A percentile compares a stretch with the other conserved stretches of the same genome.
Evolutionary conservation across 2,113 vertebrate genomes (phyloP).

Genomic region (Platichthys flesus): DNA sequence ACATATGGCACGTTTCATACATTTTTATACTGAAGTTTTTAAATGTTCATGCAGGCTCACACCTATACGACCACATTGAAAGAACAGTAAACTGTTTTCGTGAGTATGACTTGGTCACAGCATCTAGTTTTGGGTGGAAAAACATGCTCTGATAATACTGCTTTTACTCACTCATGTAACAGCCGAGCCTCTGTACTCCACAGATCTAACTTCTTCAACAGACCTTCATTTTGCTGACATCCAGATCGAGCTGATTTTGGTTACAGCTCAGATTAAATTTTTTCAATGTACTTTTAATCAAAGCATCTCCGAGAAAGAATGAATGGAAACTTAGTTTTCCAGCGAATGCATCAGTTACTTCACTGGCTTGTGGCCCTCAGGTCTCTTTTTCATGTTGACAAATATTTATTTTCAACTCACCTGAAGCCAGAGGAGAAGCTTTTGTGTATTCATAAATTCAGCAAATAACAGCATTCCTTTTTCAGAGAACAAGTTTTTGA

Average conservation of each 20-base stretch:
- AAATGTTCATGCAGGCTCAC: background rate
- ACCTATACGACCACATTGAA: conserved; percentile 27
- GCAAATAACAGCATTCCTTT: conserved; percentile 10
- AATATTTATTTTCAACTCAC: conserved; percentile 6
- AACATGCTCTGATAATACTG: conserved; percentile 43
- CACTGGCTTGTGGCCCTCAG: conserved; percentile 15
- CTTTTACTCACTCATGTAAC: conserved; percentile 32
- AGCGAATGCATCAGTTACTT: conserved; percentile 9
- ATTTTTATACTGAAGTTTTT: conserved; percentile 32
- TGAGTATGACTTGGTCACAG: conserved; percentile 36
- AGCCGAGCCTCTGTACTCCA: conserved; percentile 39
- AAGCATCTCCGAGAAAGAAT: background rate
- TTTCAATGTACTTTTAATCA: background rate
- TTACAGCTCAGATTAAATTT: background rate
- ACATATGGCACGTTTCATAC: conserved; percentile 32
- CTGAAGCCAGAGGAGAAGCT: background rate
- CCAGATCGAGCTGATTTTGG: background rate
- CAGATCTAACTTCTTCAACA: conserved; percentile 11
- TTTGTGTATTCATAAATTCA: conserved; percentile 24
- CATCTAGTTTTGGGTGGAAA: conserved; percentile 30
- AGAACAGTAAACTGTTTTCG: conserved; percentile 8
- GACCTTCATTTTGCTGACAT: conserved; percentile 22
- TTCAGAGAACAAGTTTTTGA: background rate
- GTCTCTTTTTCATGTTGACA: conserved; percentile 24
- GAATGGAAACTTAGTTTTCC: conserved; percentile 9